Evolutionary conservation across 2,797 vertebrate species (phyloP).

Genomic region (Scolopax bukidnonensis): DNA sequence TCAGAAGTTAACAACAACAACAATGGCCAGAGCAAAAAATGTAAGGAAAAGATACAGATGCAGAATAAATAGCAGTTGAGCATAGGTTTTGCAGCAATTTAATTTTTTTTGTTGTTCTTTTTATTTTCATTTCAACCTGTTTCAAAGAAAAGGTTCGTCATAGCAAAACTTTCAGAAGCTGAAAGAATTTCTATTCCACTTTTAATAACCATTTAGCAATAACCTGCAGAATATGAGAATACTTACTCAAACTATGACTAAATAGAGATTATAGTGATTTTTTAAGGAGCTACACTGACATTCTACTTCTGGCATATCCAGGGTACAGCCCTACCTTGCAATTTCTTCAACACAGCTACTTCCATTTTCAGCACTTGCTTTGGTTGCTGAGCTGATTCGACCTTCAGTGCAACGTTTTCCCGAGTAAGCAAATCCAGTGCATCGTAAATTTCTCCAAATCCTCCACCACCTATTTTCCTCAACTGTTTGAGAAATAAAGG

Average conservation of each 20-base stretch:
- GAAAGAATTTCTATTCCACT: background rate
- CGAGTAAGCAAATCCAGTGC: constrained; percentile 93
- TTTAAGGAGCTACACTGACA: background rate
- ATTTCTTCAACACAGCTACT: constrained; percentile 97
- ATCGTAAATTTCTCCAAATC: constrained; percentile 99
- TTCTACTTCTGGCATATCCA: background rate
- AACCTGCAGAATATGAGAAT: background rate
- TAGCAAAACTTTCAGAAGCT: background rate
- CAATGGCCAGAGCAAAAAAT: background rate
- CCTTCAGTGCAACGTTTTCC: constrained; percentile 95
- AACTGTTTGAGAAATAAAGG: constrained; percentile 73
- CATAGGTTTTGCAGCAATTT: background rate
- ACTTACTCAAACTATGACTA: background rate
- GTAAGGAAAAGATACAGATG: background rate
- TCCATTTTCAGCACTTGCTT: constrained; percentile 99
- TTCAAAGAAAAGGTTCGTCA: background rate
- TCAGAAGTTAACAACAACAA: background rate
- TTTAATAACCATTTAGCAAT: background rate
- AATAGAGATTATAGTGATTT: background rate
- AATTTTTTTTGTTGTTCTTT: background rate
- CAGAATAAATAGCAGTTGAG: background rate
- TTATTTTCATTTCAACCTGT: background rate
- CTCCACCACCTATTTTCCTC: constrained; percentile 97
- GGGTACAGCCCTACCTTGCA: constrained; percentile 88
- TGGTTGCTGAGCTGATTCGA: constrained; percentile 97